These are phyloP conservation scores for Notarius quadriscutis DNA, from an alignment of 2,113 vertebrate genomes.

Conservation along the genomic window DNA sequence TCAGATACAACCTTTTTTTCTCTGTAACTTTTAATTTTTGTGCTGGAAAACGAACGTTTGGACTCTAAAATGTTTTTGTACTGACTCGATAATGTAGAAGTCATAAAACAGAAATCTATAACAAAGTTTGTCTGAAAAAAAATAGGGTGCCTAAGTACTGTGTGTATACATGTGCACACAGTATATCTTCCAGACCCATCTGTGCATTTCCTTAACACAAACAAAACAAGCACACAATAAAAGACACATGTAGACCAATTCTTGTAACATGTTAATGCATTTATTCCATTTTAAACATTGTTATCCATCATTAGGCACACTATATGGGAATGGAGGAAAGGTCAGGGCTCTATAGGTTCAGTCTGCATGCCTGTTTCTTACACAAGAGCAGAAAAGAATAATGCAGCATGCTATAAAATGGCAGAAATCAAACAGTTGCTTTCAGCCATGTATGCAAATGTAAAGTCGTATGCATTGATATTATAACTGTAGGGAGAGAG, in stretches of 20 bases:
- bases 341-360: constrained; percentile 42
- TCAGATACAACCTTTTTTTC: too few relatives aligned
- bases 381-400: constrained; percentile 55
- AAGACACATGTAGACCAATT: constrained; percentile 17
- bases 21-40: too few relatives aligned
- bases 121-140: too few relatives aligned
- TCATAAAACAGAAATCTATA: too few relatives aligned
- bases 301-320: constrained; percentile 67
- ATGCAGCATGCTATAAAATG: constrained; percentile 56
- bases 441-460: constrained; percentile 8
- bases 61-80: too few relatives aligned
- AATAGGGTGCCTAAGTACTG: too few relatives aligned
- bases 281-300: constrained; percentile 57
- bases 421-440: constrained; percentile 38
- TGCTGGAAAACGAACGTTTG: too few relatives aligned
- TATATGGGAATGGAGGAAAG: constrained; percentile 58
- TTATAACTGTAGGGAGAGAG: neutral
- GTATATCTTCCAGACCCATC: too few relatives aligned
- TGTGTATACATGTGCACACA: too few relatives aligned
- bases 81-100: too few relatives aligned
- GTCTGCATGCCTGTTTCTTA: constrained; percentile 61
- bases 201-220: neutral
- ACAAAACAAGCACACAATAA: neutral
- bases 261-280: constrained; percentile 59
- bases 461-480: neutral